Base-by-base conservation (phyloP, 2,797 vertebrate genomes). In the Allobates femoralis region DNA sequence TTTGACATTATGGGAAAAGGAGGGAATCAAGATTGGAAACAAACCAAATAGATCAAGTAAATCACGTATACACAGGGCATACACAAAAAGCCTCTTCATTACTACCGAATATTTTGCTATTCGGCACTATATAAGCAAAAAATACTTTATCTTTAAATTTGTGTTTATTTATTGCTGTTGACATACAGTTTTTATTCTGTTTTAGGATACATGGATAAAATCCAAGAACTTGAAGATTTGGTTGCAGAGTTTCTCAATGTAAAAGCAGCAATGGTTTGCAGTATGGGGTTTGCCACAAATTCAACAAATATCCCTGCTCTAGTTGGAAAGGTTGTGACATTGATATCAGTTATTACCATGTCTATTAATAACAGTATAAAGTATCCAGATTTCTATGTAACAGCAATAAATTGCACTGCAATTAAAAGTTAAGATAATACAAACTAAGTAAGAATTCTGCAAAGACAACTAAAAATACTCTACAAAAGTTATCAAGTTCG, bases 281-380 rank as follows among this genome's bases (percentile, higher is more conserved):
- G 97, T 21, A 99, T 98, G 97, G 98, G 98, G n/a, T 99, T 98
- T 76, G 97, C 97, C 58, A 99, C 97, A 64, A 99, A 99, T 91
- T 97, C 97, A 0, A 98, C 97, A 96, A 98, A 98, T 92, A 98
- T 99, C 81, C 97, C 98, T 75, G 96, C 96, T 3, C 93, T 97
- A 56, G 93, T 94, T 90, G 97, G 96, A 85, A 98, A 97, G 95
- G 97, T 97, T 83, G 26, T 26, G n/a, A 46, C 37, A 74, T 50
- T 26, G 0, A 5, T 3, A 74, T 74, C 14, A 50, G 1, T 16
- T 50, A 74, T 26, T 69, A 69, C 10, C 10, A 69, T 37, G 34
- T 37, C 0, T 26, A 21, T 37, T 34, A 67, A 1, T 69, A 64
- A 64, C 26, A 64, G 26, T 5, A 64, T n/a, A 60, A 60, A 6